phyloP scores from a whole-genome alignment of 2,888 invertebrate genomes.

The Dugesia japonica region DNA sequence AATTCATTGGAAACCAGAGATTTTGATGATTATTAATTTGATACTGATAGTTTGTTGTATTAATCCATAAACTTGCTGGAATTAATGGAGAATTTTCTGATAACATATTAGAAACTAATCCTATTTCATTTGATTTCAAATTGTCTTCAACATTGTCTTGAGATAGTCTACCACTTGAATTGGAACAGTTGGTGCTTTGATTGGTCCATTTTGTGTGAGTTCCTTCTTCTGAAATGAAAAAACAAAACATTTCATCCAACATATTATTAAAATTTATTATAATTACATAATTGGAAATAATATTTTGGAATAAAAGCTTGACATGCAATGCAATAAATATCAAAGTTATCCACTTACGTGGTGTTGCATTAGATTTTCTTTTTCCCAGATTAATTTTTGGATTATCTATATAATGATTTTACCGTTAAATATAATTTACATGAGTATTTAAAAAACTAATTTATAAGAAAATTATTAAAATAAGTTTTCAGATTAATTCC shows the following conservation, averaged over 20 bases:
- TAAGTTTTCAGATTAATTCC: too few relatives aligned
- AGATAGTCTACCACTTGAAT: constrained; percentile 1
- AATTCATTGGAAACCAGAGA: background rate
- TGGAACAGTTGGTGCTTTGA: background rate
- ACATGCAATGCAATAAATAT: background rate
- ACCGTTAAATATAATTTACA: too few relatives aligned
- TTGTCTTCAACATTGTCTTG: background rate
- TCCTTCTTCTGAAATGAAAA: background rate
- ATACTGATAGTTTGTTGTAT: background rate
- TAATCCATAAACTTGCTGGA: background rate
- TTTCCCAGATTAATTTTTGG: background rate
- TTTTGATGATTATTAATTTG: constrained; percentile 1
- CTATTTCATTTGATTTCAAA: background rate
- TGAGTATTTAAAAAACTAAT: too few relatives aligned
- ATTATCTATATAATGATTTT: background rate
- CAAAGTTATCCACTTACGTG: background rate
- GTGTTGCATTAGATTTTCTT: constrained; percentile 9
- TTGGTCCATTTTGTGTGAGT: background rate
- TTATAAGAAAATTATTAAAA: too few relatives aligned
- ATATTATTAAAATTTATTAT: too few relatives aligned
- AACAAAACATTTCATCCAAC: too few relatives aligned
- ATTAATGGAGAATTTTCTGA: background rate
- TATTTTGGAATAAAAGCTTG: background rate
- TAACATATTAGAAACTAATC: background rate
- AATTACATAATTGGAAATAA: too few relatives aligned